Percentiles rank a stretch among this genome's conserved stretches.
These are phyloP conservation scores for Wasmannia auropunctata DNA, from an alignment of 1,140 invertebrate species.

Conservation along the genomic window DNA sequence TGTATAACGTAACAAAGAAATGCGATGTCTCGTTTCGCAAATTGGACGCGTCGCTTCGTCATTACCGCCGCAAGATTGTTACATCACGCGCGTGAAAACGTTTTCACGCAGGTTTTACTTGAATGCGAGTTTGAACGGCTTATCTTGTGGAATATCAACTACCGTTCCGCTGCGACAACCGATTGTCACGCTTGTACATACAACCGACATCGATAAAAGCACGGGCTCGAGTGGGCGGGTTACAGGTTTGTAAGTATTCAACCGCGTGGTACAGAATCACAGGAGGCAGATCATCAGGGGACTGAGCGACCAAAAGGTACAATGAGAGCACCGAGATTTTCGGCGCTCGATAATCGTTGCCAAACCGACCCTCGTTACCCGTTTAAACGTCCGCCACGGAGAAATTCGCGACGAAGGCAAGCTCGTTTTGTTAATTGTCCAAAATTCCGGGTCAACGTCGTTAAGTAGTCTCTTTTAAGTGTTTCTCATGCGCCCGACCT, in stretches of 20 bases:
- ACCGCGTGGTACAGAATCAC: neutral
- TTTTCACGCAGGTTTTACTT: neutral
- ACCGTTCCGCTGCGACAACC: neutral
- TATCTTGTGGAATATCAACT: neutral
- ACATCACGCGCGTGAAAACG: constrained; percentile 2
- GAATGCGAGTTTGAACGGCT: neutral
- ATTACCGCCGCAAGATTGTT: neutral
- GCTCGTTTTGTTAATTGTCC: constrained; percentile 43
- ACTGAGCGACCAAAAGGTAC: neutral
- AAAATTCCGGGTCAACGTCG: constrained; percentile 42
- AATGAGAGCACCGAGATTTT: constrained; percentile 8
- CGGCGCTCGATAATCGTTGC: constrained; percentile 31
- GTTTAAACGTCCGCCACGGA: constrained; percentile 17
- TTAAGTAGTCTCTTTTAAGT: constrained; percentile 46
- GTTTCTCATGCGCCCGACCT: constrained; percentile 36
- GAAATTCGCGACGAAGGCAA: constrained; percentile 39
- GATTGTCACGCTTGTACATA: constrained; percentile 42
- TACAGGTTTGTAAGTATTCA: neutral
- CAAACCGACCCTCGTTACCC: constrained; percentile 39
- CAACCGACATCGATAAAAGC: neutral
- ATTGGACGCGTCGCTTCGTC: constrained; percentile 10
- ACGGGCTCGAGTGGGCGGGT: constrained; percentile 1
- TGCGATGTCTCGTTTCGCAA: neutral
- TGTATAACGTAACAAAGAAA: neutral
- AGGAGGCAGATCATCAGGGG: neutral